phyloP scores from a whole-genome alignment of 2,113 vertebrate genomes.

The Protobothrops flavoviridis region DNA sequence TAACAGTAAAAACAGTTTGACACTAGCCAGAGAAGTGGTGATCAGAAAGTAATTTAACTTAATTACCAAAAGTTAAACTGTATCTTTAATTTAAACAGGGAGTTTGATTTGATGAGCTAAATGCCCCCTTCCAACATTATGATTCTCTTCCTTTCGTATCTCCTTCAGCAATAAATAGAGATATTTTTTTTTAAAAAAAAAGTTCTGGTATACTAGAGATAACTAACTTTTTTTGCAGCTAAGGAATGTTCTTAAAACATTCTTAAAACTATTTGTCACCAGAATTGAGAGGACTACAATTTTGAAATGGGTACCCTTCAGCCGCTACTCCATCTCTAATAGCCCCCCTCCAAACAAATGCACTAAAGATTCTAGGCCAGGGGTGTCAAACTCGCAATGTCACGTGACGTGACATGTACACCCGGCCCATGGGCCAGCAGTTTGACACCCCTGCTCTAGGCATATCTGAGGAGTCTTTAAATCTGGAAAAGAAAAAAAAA shows the following conservation, averaged over 20 bases:
- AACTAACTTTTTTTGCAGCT: not conserved
- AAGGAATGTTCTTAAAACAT: too few relatives aligned
- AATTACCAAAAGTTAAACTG: not conserved
- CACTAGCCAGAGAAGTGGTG: not conserved
- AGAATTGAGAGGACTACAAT: not conserved
- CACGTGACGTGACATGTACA: too few relatives aligned
- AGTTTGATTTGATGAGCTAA: not conserved
- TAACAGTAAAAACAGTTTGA: not conserved
- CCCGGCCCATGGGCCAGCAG: rapidly evolving
- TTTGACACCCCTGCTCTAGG: not conserved
- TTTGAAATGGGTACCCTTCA: not conserved
- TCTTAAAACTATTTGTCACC: not conserved
- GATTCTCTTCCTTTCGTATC: not conserved
- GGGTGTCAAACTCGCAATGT: not conserved
- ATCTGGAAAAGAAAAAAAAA: not conserved
- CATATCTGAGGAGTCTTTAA: not conserved
- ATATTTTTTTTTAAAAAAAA: not conserved
- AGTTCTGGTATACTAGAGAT: not conserved
- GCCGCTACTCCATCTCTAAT: not conserved
- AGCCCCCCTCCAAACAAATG: not conserved
- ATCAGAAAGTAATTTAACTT: not conserved
- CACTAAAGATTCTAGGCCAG: not conserved
- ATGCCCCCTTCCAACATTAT: not conserved
- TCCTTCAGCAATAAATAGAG: not conserved
- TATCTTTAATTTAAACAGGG: not conserved